Evolutionary conservation across 2,888 invertebrate species (phyloP).

Genomic region (Catocala sponsa): DNA sequence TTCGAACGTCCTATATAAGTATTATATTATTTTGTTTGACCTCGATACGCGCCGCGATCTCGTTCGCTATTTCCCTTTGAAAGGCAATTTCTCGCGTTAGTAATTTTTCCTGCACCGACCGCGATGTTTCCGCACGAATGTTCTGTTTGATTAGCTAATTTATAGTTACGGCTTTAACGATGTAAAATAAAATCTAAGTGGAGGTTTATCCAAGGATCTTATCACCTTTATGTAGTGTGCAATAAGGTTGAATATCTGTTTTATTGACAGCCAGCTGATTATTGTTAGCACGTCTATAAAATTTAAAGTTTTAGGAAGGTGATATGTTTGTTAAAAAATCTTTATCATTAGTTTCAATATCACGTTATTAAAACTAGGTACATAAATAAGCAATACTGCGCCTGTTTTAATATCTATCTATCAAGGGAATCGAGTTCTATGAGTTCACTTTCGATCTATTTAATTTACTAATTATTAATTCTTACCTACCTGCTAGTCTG

Average conservation of each 20-base stretch:
- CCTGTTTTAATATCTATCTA: too few species aligned
- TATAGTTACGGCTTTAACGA: constrained; percentile 48
- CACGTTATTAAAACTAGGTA: too few species aligned
- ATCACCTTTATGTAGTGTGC: constrained; percentile 47
- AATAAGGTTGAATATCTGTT: constrained; percentile 44
- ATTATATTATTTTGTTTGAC: constrained; percentile 68
- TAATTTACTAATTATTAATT: too few species aligned
- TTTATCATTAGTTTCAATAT: too few species aligned
- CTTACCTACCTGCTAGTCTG: too few species aligned
- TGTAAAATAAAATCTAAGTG: constrained; percentile 41
- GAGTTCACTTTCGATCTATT: too few species aligned
- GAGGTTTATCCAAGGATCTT: constrained; percentile 30
- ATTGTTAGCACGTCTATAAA: background rate
- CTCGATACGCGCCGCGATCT: constrained; percentile 69
- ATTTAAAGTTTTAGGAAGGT: too few species aligned
- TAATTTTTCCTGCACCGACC: constrained; percentile 62
- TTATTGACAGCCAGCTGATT: constrained; percentile 31
- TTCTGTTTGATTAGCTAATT: constrained; percentile 64
- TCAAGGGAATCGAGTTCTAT: too few species aligned
- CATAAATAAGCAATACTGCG: too few species aligned
- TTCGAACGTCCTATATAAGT: constrained; percentile 50
- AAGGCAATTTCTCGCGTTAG: constrained; percentile 68
- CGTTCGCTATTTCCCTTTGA: constrained; percentile 67
- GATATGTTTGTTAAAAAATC: too few species aligned
- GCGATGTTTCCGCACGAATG: constrained; percentile 62